phyloP scores from a whole-genome alignment of 64 coral and sea anemone species.

The Hydrozoanthus tunicans region DNA sequence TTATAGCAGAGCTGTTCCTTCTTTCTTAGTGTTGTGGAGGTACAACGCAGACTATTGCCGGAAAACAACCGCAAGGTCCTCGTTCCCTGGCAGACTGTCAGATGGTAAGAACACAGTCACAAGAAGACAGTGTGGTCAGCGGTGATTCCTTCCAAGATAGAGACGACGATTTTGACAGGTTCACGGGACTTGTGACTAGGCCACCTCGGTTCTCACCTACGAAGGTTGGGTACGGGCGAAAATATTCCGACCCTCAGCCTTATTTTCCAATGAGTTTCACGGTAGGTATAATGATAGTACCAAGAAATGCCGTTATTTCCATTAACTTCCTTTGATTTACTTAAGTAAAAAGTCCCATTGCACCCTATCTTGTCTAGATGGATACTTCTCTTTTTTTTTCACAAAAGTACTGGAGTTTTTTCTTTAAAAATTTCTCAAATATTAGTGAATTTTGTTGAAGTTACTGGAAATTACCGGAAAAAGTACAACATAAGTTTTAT shows the following conservation, averaged over 20 bases:
- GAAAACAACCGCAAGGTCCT: slow-evolving; percentile 11
- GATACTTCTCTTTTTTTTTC: too few relatives aligned
- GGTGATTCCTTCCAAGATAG: slow-evolving; percentile 88
- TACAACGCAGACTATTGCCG: neutral
- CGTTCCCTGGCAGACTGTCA: slow-evolving; percentile 43
- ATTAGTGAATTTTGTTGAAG: too few relatives aligned
- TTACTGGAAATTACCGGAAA: too few relatives aligned
- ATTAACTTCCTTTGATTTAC: neutral
- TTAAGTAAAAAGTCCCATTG: too few relatives aligned
- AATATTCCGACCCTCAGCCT: slow-evolving; percentile 87
- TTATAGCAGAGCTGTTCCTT: neutral
- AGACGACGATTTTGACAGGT: slow-evolving; percentile 83
- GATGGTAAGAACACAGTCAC: slow-evolving; percentile 79
- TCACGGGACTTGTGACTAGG: slow-evolving; percentile 47
- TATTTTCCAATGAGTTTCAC: slow-evolving; percentile 19
- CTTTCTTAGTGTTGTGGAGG: slow-evolving; percentile 33
- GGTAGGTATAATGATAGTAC: neutral
- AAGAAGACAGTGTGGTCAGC: slow-evolving; percentile 92
- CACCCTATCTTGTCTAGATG: too few relatives aligned
- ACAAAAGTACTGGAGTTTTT: too few relatives aligned
- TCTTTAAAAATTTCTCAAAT: too few relatives aligned
- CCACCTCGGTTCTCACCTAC: slow-evolving; percentile 43
- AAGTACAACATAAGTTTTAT: too few relatives aligned
- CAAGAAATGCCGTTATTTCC: neutral
- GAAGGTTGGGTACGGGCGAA: slow-evolving; percentile 58